Evolutionary conservation across 1,140 invertebrate species (phyloP), one percentile per base, ranked within the genome.

Genomic region (Hyles vespertilio): DNA sequence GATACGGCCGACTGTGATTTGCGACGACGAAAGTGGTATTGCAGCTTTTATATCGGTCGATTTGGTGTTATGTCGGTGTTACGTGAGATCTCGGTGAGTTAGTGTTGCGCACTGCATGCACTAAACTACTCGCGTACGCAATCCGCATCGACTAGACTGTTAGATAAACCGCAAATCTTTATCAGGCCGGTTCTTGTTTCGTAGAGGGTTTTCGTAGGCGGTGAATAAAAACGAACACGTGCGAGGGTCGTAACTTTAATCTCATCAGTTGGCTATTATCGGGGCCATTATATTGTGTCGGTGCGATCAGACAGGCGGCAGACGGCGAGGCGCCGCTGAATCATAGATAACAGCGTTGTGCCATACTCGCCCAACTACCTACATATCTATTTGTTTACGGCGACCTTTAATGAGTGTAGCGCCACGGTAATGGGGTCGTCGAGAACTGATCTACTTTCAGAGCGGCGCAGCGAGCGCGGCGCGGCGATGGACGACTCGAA

Each of bases 1-100:
- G 85, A 84, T 83, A 81, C 77, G 70, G 68, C 69, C 72, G 69
- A 66, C 77, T 70, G 76, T 84, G 83, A 88, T 88, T 88, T 87
- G 83, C 82, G 77, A 86, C 79, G 79, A 73, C 81, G 86, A 89
- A 89, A 89, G 86, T 89, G 86, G 86, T 84, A 86, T 79, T 83
- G 76, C 86, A 80, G 72, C 82, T 84, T 86, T 86, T 86, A 84
- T 87, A 81, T 84, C 56, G 79, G 81, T 84, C 83, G 74, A 84
- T 80, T 80, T 84, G 76, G 70, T 70, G 72, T 82, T 81, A 82
- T 80, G 77, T 78, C 74, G 74, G 72, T 74, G 65, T 87, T 84
- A 82, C 76, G 74, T 68, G 74, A 79, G 65, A 76, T 32, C 32
- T 32, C 34, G 7, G 8, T 44, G 48, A 56, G 60, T 56, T 55